phyloP scores from a whole-genome alignment of 1,140 invertebrate species.

The Drosophila kepulauana region DNA sequence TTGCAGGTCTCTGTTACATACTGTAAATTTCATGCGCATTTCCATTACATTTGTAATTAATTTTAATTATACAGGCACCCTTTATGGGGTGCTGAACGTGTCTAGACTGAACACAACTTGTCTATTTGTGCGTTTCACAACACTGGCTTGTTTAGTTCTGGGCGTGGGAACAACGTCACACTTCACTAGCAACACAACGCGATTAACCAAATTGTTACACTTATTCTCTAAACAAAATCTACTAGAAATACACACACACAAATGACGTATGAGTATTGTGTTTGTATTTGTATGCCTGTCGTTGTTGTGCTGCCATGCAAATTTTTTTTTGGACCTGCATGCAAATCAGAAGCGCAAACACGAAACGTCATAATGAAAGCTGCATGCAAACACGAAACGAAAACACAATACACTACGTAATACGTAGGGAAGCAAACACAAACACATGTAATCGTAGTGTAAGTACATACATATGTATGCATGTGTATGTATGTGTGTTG shows the following conservation, averaged over 20 bases:
- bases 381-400: conserved; percentile 18
- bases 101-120: neutral
- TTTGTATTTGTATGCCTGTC: conserved; percentile 19
- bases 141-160: neutral
- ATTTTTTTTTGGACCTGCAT: conserved; percentile 28
- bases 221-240: conserved; percentile 11
- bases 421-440: neutral
- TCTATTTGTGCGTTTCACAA: conserved; percentile 4
- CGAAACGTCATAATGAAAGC: conserved; percentile 47
- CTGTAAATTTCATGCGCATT: neutral
- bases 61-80: neutral
- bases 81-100: neutral
- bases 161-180: conserved; percentile 24
- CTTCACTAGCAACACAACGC: conserved; percentile 10
- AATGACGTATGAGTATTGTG: neutral
- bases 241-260: neutral
- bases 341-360: conserved; percentile 48
- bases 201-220: conserved; percentile 4
- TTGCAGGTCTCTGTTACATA: no score
- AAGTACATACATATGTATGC: no score
- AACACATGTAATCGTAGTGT: neutral
- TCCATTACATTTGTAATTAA: neutral
- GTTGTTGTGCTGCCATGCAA: conserved; percentile 33
- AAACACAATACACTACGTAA: conserved; percentile 2
- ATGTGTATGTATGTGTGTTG: conserved; percentile 1